phyloP scores from a whole-genome alignment of 1,140 invertebrate genomes.

The Lethrus apterus region DNA sequence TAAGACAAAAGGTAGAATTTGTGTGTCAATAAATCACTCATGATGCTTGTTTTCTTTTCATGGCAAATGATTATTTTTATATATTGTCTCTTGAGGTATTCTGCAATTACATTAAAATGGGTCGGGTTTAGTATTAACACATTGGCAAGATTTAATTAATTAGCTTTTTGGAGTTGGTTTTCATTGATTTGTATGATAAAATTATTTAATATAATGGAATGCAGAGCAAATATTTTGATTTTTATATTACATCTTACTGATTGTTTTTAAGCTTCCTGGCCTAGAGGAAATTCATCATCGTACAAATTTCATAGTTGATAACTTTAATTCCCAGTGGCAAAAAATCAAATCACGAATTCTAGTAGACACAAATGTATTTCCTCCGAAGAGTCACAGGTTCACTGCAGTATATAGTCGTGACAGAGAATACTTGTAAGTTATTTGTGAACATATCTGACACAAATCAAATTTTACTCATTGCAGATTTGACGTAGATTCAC shows the following conservation, averaged over 20 bases:
- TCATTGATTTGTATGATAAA: too few relatives aligned
- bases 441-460: neutral
- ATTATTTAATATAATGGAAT: too few relatives aligned
- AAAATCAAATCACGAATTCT: slow-evolving; percentile 53
- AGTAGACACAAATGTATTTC: slow-evolving; percentile 60
- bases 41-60: too few relatives aligned
- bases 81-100: too few relatives aligned
- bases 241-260: too few relatives aligned
- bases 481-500: slow-evolving; percentile 74
- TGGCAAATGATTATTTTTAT: too few relatives aligned
- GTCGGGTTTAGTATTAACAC: too few relatives aligned
- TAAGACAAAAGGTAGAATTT: slow-evolving; percentile 31
- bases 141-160: too few relatives aligned
- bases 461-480: slow-evolving; percentile 21
- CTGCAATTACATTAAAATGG: too few relatives aligned
- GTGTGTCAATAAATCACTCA: too few relatives aligned
- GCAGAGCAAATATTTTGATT: too few relatives aligned
- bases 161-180: too few relatives aligned
- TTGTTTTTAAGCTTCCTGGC: slow-evolving; percentile 55
- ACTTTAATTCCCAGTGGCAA: slow-evolving; percentile 52
- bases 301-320: slow-evolving; percentile 54
- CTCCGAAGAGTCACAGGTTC: slow-evolving; percentile 61
- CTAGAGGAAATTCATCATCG: slow-evolving; percentile 51
- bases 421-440: slow-evolving; percentile 76
- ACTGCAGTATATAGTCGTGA: slow-evolving; percentile 80